These are phyloP conservation scores for Halcyon badia DNA, from an alignment of 2,797 vertebrate species.

Conservation along the genomic window DNA sequence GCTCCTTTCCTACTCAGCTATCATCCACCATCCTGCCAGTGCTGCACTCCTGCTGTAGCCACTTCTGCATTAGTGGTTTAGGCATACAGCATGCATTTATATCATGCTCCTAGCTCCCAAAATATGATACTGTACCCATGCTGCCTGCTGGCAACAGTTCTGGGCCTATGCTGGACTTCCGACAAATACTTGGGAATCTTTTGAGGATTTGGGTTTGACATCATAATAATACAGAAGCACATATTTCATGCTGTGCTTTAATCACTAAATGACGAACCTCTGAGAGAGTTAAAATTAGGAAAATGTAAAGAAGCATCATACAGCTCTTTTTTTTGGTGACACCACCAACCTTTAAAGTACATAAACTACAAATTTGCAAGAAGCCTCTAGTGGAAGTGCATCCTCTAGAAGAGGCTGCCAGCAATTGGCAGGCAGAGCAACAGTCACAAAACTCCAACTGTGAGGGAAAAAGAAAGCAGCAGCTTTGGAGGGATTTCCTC, in stretches of 20 bases:
- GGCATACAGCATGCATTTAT: not conserved
- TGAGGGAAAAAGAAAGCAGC: not conserved
- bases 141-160: not conserved
- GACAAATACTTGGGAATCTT: not conserved
- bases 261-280: not conserved
- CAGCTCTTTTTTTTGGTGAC: not conserved
- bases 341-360: not conserved
- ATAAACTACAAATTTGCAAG: not conserved
- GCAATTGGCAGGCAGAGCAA: not conserved
- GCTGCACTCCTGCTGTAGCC: not conserved
- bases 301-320: not conserved
- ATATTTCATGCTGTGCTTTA: not conserved
- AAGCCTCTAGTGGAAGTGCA: not conserved
- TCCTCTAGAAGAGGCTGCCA: not conserved
- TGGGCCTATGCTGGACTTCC: not conserved
- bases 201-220: not conserved
- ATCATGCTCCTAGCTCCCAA: not conserved
- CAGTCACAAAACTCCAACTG: not conserved
- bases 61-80: not conserved
- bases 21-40: not conserved
- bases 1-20: not conserved
- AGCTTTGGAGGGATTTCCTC: not conserved
- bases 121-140: rapidly evolving
- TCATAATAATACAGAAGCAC: not conserved
- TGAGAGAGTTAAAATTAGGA: not conserved